Conservation (phyloP, 2,888 invertebrate species). For the Coenonympha arcania region DNA sequence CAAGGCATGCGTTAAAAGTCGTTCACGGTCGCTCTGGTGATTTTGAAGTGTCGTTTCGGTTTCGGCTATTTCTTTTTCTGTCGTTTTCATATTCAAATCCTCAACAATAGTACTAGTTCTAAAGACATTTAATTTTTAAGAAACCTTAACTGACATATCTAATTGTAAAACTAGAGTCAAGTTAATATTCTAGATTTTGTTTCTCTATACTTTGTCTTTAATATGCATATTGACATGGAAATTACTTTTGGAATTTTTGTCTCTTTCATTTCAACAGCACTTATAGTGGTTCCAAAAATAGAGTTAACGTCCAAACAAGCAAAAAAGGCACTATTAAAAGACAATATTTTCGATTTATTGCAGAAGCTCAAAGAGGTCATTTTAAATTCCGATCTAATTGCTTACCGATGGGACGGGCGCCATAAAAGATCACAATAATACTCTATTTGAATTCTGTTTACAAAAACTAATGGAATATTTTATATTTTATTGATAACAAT, state of each 20-base stretch:
- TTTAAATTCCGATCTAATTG: constrained; percentile 2
- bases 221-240: no score
- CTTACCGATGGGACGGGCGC: neutral
- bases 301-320: neutral
- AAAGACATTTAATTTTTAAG: no score
- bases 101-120: no score
- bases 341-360: neutral
- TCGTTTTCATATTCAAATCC: neutral
- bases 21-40: constrained; percentile 4
- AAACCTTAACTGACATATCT: no score
- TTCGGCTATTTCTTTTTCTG: neutral
- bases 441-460: neutral
- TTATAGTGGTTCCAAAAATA: no score
- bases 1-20: no score
- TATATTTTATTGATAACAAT: neutral
- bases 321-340: neutral
- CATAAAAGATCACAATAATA: neutral
- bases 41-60: neutral
- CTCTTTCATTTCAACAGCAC: neutral
- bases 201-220: no score
- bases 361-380: neutral
- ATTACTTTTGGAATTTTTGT: neutral
- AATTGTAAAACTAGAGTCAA: no score
- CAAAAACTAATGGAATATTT: neutral
- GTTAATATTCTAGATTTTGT: no score